Evolutionary conservation across 92 coral and sea anemone species (phyloP), one percentile per base, ranked within the genome.

Genomic region (Epizoanthus rinbou): DNA sequence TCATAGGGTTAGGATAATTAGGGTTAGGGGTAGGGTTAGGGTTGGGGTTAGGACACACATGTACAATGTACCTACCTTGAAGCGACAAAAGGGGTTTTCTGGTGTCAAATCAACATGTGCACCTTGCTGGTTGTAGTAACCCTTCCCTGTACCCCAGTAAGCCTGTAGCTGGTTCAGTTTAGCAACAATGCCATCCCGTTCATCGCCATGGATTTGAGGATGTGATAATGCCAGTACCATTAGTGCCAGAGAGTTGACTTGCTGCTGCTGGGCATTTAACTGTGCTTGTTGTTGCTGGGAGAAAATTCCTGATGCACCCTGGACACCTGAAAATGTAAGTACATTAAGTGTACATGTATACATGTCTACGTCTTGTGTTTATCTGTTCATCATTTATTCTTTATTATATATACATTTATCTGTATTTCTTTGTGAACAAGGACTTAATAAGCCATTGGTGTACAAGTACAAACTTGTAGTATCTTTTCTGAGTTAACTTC

Each of bases 121-220:
- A 5, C 91, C 90, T 24, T 87, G 97, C 67, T 93, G 95, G 75
- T 90, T 93, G 70, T 87, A 95, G 72, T 88, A 95, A 2, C 98
- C 98, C 76, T 93, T 91, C 5, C 98, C 98, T 35, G 93, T 92
- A 8, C 98, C 98, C 93, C 97, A 94, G 88, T 92, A 91, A 3
- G 98, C 98, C 74, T 95, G 98, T 39, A 95, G 79, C 88, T 95
- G 97, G 82, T 95, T 95, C 64, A 95, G 85, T 85, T 93, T 95
- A 4, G 98, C 98, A 82, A 95, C 90, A 23, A 95, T 95, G 1
- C 98, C 94, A 88, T 95, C 98, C 35, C 98, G 87, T 69, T 95
- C 98, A 88, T 95, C 98, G 54, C 97, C 96, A 82, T 93, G 81
- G 59, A 95, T 91, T 86, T 95, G 97, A 43, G 98, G 98, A 41